Evolutionary conservation across 2,888 invertebrate species (phyloP), one percentile per base, ranked within the genome.

Genomic region (Ectemnius lituratus): DNA sequence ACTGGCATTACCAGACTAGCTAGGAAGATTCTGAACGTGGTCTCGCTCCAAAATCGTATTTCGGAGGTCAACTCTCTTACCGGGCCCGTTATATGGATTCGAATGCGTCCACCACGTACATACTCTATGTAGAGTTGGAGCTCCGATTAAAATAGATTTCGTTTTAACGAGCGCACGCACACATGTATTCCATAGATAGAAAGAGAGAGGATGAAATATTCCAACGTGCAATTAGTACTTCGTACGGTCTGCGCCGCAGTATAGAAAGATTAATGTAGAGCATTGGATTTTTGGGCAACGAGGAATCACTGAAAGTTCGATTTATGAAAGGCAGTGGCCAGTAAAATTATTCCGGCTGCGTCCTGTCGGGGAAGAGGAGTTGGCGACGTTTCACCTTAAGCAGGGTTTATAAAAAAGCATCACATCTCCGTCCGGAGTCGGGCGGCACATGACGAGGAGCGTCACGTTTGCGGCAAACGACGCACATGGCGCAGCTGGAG

Each of bases 381-480:
- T 52, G 45, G 60, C 68, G 64, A 74, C 62, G 72, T 75, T 80
- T 69, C 80, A 61, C 75, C 75, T 77, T 63, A 73, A 78, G 66
- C 67, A 73, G 70, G 70, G 68, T 81, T 78, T 76, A 62, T 78
- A 77, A 83, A 83, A 83, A 80, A 66, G 80, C 72, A 73, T 79
- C 78, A 65, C 80, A 68, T 78, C 73, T 78, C 45, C 62, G 47
- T 20, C 37, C 37, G 63, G 58, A 62, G 67, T 64, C 49, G 37
- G 14, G 72, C 76, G 79, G 81, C 83, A 85, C 83, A 85, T 85
- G 88, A 89, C 86, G 85, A 83, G 85, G 81, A 80, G 83, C 86
- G 86, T 90, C 90, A 90, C 90, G 90, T 90, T 89, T 90, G 87
- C 84, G 81, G 86, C 89, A 90, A 90, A 90, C 89, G 90, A 89